Evolutionary conservation across 2,113 vertebrate genomes (phyloP).

Genomic region (Zingel zingel): DNA sequence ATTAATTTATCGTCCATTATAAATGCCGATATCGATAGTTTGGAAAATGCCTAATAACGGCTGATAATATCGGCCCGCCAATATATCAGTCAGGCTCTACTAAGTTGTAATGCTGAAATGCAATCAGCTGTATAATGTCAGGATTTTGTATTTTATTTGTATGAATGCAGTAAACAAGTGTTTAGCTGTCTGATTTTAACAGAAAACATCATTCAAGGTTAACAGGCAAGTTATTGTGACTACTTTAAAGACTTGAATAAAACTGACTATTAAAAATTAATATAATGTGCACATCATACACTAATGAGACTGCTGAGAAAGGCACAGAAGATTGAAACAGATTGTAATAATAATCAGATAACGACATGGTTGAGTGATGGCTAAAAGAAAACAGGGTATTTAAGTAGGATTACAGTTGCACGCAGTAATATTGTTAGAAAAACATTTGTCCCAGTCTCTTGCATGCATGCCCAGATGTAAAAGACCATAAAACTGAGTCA

Average conservation of each 20-base stretch:
- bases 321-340: background rate
- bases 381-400: constrained; percentile 7
- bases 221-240: background rate
- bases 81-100: no score
- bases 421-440: constrained; percentile 25
- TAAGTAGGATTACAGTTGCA: constrained; percentile 22
- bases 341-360: constrained; percentile 11
- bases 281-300: background rate
- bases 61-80: no score
- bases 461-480: constrained; percentile 20
- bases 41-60: no score
- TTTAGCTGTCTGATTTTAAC: background rate
- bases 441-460: constrained; percentile 18
- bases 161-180: background rate
- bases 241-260: background rate
- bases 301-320: background rate
- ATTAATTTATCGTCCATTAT: no score
- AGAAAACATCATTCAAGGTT: no score
- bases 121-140: background rate
- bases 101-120: background rate
- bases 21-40: no score
- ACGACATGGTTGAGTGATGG: background rate
- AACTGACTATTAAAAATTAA: background rate
- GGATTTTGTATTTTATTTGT: background rate
- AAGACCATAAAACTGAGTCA: constrained; percentile 45